phyloP scores from a whole-genome alignment of 2,113 vertebrate genomes.

The Antigone vipio region DNA sequence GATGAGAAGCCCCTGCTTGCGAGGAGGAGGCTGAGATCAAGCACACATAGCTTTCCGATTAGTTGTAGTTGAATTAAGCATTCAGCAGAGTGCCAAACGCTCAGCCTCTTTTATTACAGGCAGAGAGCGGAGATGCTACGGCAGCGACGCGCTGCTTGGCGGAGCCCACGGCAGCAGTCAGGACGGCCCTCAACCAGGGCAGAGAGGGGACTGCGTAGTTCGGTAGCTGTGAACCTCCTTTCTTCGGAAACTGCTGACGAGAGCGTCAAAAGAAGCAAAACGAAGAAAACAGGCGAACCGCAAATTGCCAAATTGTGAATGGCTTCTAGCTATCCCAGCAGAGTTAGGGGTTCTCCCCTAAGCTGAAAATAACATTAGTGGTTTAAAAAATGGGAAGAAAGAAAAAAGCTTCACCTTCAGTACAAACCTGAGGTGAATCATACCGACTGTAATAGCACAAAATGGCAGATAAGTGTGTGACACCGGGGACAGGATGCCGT shows the following conservation, averaged over 20 bases:
- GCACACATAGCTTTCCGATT: not conserved
- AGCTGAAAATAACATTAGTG: not conserved
- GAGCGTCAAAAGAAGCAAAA: not conserved
- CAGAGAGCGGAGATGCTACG: not conserved
- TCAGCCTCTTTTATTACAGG: not conserved
- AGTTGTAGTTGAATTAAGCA: not conserved
- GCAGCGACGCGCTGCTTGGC: not conserved
- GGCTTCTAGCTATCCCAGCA: not conserved
- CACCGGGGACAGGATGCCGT: not conserved
- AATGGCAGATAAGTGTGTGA: not conserved
- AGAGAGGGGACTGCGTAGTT: not conserved
- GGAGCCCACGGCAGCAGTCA: not conserved
- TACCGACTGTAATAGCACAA: not conserved
- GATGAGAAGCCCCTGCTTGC: not conserved
- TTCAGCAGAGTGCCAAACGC: not conserved
- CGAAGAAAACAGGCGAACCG: rapidly evolving
- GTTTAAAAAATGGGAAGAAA: not conserved
- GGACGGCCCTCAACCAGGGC: not conserved
- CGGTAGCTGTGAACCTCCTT: not conserved
- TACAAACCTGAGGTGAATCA: not conserved
- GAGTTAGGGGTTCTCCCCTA: not conserved
- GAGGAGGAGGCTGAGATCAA: not conserved
- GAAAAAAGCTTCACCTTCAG: rapidly evolving
- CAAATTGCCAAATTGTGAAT: not conserved
- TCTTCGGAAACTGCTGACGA: not conserved